These are phyloP conservation scores for Salarias fasciatus DNA, from an alignment of 2,797 vertebrate species.

Conservation along the genomic window DNA sequence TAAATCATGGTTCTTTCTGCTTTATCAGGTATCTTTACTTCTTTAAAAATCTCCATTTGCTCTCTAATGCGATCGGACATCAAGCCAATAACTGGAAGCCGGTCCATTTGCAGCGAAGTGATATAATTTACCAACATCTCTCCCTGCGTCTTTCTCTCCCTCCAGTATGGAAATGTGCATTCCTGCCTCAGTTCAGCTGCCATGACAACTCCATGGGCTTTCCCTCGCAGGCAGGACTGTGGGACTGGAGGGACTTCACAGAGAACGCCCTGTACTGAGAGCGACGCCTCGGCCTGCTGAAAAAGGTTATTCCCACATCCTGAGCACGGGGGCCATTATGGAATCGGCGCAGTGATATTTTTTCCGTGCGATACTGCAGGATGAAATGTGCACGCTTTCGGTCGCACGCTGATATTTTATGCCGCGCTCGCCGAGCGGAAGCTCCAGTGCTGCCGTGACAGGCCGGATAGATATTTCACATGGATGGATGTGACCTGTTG, in stretches of 20 bases:
- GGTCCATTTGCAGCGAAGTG: conserved; percentile 37
- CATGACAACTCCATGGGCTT: conserved; percentile 70
- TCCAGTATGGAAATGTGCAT: conserved; percentile 62
- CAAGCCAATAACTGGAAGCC: conserved; percentile 27
- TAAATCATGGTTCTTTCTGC: neutral
- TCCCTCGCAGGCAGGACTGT: conserved; percentile 31
- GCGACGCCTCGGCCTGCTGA: conserved; percentile 7
- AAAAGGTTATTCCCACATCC: conserved; percentile 17
- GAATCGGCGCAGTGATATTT: conserved; percentile 15
- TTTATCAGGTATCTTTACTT: neutral
- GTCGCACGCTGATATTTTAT: neutral
- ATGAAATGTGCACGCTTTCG: conserved; percentile 1
- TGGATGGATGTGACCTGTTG: neutral
- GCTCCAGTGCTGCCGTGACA: conserved; percentile 4
- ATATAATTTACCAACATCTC: conserved; percentile 38
- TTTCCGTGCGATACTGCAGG: neutral
- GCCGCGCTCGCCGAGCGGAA: conserved; percentile 7
- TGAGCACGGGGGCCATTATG: conserved; percentile 17
- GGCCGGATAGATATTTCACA: neutral
- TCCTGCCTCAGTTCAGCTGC: conserved; percentile 69
- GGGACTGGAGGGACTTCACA: conserved; percentile 37
- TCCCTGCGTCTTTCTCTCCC: conserved; percentile 5
- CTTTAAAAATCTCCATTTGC: conserved; percentile 40
- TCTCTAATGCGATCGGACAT: conserved; percentile 34
- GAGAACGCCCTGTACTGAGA: conserved; percentile 32